A percentile compares a stretch with the other conserved stretches of the same genome.
These are phyloP conservation scores for Agriopis marginaria DNA, from an alignment of 2,888 invertebrate genomes.

Conservation along the genomic window DNA sequence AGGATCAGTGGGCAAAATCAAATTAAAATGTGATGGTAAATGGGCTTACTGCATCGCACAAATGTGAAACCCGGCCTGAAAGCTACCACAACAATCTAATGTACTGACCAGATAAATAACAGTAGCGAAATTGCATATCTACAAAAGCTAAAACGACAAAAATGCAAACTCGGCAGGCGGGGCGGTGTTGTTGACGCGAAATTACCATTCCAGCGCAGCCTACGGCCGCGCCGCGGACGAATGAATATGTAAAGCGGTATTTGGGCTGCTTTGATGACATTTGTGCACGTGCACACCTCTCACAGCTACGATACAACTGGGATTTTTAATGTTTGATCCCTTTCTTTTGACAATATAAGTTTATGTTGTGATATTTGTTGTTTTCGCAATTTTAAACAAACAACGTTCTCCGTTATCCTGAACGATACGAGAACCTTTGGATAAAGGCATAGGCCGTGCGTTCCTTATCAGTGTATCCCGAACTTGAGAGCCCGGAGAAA, in stretches of 20 bases:
- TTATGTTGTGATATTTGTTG: background rate
- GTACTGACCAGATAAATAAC: constrained; percentile 27
- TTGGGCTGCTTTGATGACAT: constrained; percentile 71
- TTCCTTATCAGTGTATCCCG: too few relatives aligned
- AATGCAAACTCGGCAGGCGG: constrained; percentile 73
- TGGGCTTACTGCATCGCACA: background rate
- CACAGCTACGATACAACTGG: constrained; percentile 36
- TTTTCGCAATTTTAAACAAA: background rate
- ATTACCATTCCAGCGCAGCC: constrained; percentile 79
- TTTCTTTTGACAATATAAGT: background rate
- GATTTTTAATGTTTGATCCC: background rate
- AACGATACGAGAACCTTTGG: background rate
- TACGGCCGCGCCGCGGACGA: constrained; percentile 60
- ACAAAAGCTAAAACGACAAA: constrained; percentile 73
- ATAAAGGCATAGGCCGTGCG: background rate
- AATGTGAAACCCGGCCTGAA: background rate
- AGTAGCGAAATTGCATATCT: constrained; percentile 59
- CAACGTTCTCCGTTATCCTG: background rate
- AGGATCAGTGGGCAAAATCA: too few relatives aligned
- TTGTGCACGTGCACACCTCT: constrained; percentile 38
- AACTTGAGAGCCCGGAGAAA: background rate
- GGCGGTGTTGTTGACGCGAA: constrained; percentile 75
- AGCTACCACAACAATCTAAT: constrained; percentile 4
- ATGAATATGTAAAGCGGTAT: constrained; percentile 80
- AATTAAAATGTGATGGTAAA: background rate